Base-by-base conservation (phyloP, 2,888 invertebrate genomes). In the Apamea sordens region DNA sequence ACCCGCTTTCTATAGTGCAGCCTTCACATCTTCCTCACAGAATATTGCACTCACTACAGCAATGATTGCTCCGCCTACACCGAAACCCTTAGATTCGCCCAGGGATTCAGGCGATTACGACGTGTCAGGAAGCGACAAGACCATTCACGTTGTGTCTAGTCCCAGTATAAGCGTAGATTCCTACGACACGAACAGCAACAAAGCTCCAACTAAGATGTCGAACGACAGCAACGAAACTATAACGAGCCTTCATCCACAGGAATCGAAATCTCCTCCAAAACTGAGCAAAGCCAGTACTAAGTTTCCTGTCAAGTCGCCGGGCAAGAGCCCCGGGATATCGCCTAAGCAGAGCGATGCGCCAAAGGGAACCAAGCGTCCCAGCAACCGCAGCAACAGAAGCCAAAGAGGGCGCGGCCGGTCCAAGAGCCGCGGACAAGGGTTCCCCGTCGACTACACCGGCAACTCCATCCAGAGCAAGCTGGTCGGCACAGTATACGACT, bases 401-500 rank as follows among this genome's bases (percentile, higher is more conserved):
- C 94, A 96, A 79, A 94, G 97, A 79, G 95, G 97, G 28, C 96
- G 97, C 74, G 96, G 97, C 28, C 96, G 97, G 44, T 96, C 96
- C 24, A 96, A 96, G 90, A 96, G 95, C 82, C 94, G 96, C 69
- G 95, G 92, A 0, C 95, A 95, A 79, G 91, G 90, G 50, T 94
- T 92, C 91, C 87, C 95, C 90, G 92, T 97, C 63, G 97, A 97
- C 77, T 97, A 96, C 89, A 93, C 95, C 79, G 97, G 97, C 41
- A 98, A 98, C 89, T 98, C 98, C 5, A 98, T 98, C 81, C 98
- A 98, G 86, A 98, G 98, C 92, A 98, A 98, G 92, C 96, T 98
- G 61, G 98, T 98, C 13, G 98, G 99, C 15, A 99, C 99, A 4
- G 99, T 99, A 3, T 99, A 98, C 91, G 99, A 98, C 93, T 98